These are phyloP conservation scores for Helarctos malayanus DNA, from an alignment of 2,797 vertebrate species.

Conservation along the genomic window DNA sequence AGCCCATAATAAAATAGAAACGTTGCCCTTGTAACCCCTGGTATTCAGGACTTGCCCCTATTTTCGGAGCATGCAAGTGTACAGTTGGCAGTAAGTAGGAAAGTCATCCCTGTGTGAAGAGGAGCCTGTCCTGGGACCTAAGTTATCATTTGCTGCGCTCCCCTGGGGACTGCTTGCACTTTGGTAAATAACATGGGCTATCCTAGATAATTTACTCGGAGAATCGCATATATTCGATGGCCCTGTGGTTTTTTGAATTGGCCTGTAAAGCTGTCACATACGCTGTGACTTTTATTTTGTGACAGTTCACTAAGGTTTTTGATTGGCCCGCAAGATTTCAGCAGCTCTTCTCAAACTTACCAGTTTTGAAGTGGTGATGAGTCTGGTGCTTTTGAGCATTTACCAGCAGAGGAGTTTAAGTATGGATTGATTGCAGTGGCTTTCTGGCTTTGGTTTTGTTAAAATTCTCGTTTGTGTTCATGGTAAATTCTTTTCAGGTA, in stretches of 20 bases:
- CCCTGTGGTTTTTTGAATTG: conserved; percentile 26
- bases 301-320: conserved; percentile 57
- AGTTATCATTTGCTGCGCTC: conserved; percentile 44
- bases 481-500: conserved; percentile 23
- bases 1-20: background rate
- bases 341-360: background rate
- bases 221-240: background rate
- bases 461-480: background rate
- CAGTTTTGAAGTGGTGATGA: background rate
- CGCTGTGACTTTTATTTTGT: conserved; percentile 36
- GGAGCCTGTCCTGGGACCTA: conserved; percentile 40
- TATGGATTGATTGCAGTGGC: background rate
- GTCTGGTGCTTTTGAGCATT: background rate
- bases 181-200: background rate
- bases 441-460: background rate
- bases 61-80: conserved; percentile 71
- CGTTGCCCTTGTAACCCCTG: conserved; percentile 6
- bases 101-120: conserved; percentile 46
- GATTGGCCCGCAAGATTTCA: background rate
- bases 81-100: conserved; percentile 68
- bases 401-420: conserved; percentile 9
- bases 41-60: conserved; percentile 37
- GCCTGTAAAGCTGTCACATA: conserved; percentile 35
- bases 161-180: conserved; percentile 43
- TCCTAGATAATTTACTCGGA: background rate